Evolutionary conservation across 35 echinoderm and acorn worm species (phyloP), one percentile per base, ranked within the genome.

Genomic region (Acanthaster planci): DNA sequence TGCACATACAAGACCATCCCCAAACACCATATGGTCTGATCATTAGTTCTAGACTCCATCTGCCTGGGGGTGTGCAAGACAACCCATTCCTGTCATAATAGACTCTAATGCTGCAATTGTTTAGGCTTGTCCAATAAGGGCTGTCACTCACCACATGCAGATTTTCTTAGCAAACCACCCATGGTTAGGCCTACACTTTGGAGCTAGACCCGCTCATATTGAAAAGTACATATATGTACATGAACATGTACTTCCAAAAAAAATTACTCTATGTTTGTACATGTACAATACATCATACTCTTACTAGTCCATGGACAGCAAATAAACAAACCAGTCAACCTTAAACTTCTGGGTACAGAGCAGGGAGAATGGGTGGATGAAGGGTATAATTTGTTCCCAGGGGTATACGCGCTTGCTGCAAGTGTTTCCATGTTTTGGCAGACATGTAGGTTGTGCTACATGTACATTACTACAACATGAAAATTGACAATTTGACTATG

Each of bases 81-180:
- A 26, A 72, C 64, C 64, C 64, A 72, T 26, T 72, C 30, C 64
- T 31, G n/a, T n/a, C n/a, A n/a, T n/a, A n/a, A n/a, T 26, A 72
- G 34, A 14, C 34, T 34, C 14, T 72, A 72, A 72, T 72, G 64
- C 26, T 31, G 18, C 21, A 27, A 72, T 72, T 72, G 64, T 72
- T 72, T 72, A 72, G 64, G 34, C 64, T 31, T 31, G 64, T 14
- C 64, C 64, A 47, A 47, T 47, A 19, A 72, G 34, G 64, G 34
- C 26, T 72, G 64, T 35, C 64, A 72, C 26, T 72, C 64, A 31
- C 64, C 34, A 22, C 64, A 72, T 34, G 26, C 30, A 29, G 26
- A 31, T 72, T 26, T 72, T 72, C 10, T 10, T 34, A 29, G 23
- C 34, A 72, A 34, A 35, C 34, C 64, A 26, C 64, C 14, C 15